Evolutionary conservation across 1,140 invertebrate genomes (phyloP).

Genomic region (Microplitis mediator): DNA sequence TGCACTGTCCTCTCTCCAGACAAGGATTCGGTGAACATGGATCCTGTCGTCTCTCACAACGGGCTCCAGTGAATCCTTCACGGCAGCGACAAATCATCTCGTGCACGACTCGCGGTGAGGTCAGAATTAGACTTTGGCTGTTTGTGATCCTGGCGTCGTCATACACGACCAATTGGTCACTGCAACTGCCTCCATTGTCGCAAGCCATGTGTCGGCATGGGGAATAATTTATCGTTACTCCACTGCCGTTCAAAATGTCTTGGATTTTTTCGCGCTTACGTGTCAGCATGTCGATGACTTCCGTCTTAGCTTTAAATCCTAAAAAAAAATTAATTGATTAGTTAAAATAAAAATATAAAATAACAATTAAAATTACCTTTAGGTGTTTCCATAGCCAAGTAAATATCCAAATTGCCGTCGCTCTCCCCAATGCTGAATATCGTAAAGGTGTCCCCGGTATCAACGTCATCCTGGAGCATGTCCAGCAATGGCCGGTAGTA

Average conservation of each 20-base stretch:
- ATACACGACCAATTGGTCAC: slow-evolving; percentile 72
- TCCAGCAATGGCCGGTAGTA: slow-evolving; percentile 78
- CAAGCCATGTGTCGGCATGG: slow-evolving; percentile 74
- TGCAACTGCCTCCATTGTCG: slow-evolving; percentile 79
- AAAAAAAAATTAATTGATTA: slow-evolving; percentile 44
- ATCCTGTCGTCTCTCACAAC: slow-evolving; percentile 84
- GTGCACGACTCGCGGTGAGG: slow-evolving; percentile 77
- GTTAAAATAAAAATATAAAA: slow-evolving; percentile 49
- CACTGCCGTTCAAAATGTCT: slow-evolving; percentile 66
- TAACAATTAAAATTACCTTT: slow-evolving; percentile 41
- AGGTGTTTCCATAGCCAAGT: slow-evolving; percentile 67
- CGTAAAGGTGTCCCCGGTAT: slow-evolving; percentile 68
- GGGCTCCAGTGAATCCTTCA: slow-evolving; percentile 76
- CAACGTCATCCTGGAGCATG: slow-evolving; percentile 69
- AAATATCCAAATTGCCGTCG: slow-evolving; percentile 67
- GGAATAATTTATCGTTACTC: slow-evolving; percentile 72
- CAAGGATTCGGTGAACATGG: slow-evolving; percentile 92
- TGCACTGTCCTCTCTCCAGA: slow-evolving; percentile 77
- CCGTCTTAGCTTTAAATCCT: slow-evolving; percentile 67
- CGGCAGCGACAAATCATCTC: slow-evolving; percentile 81
- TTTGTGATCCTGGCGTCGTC: slow-evolving; percentile 75
- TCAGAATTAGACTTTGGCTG: slow-evolving; percentile 78
- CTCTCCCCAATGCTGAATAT: slow-evolving; percentile 78
- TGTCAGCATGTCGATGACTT: slow-evolving; percentile 68
- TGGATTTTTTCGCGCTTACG: slow-evolving; percentile 70